Base-by-base conservation (phyloP, 2,113 vertebrate species). In the Machaerirhynchus nigripectus region DNA sequence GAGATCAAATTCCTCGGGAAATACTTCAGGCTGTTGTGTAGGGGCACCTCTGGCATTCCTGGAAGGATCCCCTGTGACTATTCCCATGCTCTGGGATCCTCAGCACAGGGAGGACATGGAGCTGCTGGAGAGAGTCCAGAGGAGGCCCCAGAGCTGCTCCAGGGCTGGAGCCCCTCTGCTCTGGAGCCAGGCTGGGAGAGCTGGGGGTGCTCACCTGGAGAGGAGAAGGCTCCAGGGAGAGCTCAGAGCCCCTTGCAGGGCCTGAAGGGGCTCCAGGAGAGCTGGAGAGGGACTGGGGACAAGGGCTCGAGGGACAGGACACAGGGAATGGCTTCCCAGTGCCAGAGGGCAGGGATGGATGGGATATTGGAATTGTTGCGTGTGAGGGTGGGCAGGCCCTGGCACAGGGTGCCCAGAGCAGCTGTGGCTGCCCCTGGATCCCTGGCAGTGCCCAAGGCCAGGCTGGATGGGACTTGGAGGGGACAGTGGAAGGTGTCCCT, bases 111-210 rank as follows among this genome's bases (percentile, higher is more conserved):
- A 39, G 49, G 23, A n/a, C 0, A 0, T 40, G 69, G 56, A 52
- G 26, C 37, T 53, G 47, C 8, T 78, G 59, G 47, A 10, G 16
- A 6, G 13, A 47, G 2, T 1, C 31, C 71, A 59, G 37, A 50
- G 31, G 50, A 21, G 5, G 0, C 9, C 30, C 6, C 0, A 2
- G 24, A 18, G 22, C 30, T n/a, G n/a, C 20, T 47, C 1, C 57
- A 61, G 56, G 67, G 57, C 44, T 82, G 61, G 31, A 81, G 52
- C 28, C 28, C 28, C 64, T 68, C 23, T 55, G 50, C 60, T 44
- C 26, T 59, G 53, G 31, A 67, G 73, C 47, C 47, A 11, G 74
- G 55, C 55, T 78, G 74, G 56, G 33, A 61, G 39, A 69, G 47
- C 64, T 78, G 74, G 56, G 74, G 10, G 7, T 4, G 39, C 16